Evolutionary conservation across 1,140 invertebrate species (phyloP).

Genomic region (Papilio helenus): DNA sequence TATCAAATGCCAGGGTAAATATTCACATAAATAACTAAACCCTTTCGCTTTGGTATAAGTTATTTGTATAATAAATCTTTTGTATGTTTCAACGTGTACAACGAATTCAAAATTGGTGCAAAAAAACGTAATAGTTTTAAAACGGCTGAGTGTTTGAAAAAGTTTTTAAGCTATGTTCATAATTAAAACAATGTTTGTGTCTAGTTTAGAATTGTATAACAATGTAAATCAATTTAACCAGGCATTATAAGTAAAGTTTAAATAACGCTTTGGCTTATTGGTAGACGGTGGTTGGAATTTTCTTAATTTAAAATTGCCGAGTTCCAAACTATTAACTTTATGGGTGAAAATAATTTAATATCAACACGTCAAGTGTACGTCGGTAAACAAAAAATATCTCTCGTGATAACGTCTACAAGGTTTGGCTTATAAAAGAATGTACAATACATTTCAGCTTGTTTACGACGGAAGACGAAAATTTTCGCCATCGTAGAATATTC

Average conservation of each 20-base stretch:
- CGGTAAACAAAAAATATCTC: not conserved
- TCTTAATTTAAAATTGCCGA: slow-evolving; percentile 6
- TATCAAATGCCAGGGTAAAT: not conserved
- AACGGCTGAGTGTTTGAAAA: no score
- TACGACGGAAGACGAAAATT: slow-evolving; percentile 12
- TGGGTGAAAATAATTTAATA: not conserved
- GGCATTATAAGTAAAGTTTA: not conserved
- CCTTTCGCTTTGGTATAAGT: not conserved
- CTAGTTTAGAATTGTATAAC: not conserved
- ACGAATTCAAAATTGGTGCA: no score
- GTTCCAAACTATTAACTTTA: not conserved
- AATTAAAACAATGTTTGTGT: not conserved
- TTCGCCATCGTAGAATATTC: slow-evolving; percentile 8
- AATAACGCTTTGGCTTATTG: not conserved
- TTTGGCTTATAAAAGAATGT: not conserved
- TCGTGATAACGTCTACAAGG: not conserved
- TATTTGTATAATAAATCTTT: not conserved
- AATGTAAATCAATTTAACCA: not conserved
- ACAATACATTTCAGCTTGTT: not conserved
- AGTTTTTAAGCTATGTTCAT: no score
- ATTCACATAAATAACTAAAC: not conserved
- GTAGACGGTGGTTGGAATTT: not conserved
- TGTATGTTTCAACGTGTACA: no score
- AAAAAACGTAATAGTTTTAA: no score
- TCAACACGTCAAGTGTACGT: not conserved